A percentile compares a stretch with the other conserved stretches of the same genome.
phyloP scores from a whole-genome alignment of 2,113 vertebrate species.

The Candoia aspera region DNA sequence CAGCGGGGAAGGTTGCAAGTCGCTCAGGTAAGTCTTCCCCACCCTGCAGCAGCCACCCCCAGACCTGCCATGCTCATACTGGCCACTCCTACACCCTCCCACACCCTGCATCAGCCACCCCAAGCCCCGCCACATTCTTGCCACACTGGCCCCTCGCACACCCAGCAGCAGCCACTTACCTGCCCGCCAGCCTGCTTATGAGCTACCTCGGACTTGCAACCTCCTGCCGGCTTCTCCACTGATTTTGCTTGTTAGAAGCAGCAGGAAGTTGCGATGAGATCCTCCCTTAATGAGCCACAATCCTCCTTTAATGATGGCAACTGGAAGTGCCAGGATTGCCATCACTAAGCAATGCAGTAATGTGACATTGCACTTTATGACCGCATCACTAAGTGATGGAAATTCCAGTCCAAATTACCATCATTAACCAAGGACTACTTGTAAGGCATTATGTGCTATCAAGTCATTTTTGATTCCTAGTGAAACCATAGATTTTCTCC shows the following conservation, averaged over 20 bases:
- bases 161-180: neutral
- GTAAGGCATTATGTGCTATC: neutral
- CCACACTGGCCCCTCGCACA: neutral
- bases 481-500: neutral
- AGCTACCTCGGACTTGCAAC: neutral
- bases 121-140: neutral
- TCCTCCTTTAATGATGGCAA: too few relatives aligned
- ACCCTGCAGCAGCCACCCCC: neutral
- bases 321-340: too few relatives aligned
- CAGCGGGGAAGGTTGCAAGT: neutral
- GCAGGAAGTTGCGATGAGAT: too few relatives aligned
- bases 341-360: too few relatives aligned
- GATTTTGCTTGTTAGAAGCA: neutral
- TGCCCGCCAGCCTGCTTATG: neutral
- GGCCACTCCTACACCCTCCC: neutral
- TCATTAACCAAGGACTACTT: neutral
- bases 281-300: too few relatives aligned
- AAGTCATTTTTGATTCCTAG: neutral
- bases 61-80: neutral
- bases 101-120: neutral
- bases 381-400: too few relatives aligned
- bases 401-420: too few relatives aligned
- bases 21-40: neutral
- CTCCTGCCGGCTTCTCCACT: neutral
- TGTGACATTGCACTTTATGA: too few relatives aligned